These are phyloP conservation scores for Proctacanthus coquilletti DNA, from an alignment of 1,140 invertebrate species.

Conservation along the genomic window DNA sequence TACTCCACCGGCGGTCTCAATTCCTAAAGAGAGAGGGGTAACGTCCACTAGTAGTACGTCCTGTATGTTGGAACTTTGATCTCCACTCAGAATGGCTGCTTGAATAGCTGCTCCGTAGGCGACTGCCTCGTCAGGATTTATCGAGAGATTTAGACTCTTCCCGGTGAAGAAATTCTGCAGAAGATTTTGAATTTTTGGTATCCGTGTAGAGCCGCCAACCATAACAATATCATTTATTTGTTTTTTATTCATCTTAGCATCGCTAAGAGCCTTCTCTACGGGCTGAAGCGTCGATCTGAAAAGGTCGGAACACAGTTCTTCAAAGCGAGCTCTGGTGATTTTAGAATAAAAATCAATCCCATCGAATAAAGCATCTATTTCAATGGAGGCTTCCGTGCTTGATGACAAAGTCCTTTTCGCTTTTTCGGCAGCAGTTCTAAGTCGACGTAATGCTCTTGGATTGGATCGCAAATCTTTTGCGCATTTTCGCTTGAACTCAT, in stretches of 20 bases:
- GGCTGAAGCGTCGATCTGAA: slow-evolving; percentile 50
- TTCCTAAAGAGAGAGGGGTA: slow-evolving; percentile 38
- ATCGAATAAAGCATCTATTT: slow-evolving; percentile 57
- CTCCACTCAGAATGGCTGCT: slow-evolving; percentile 56
- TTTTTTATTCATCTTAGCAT: slow-evolving; percentile 58
- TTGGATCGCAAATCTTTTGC: slow-evolving; percentile 64
- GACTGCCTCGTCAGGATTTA: slow-evolving; percentile 68
- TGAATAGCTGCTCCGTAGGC: slow-evolving; percentile 58
- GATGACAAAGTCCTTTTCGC: slow-evolving; percentile 51
- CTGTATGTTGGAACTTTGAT: slow-evolving; percentile 43
- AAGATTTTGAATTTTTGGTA: slow-evolving; percentile 47
- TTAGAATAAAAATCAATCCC: slow-evolving; percentile 74
- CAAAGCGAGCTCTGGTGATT: slow-evolving; percentile 67
- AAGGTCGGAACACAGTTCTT: slow-evolving; percentile 75
- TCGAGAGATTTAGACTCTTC: slow-evolving; percentile 50
- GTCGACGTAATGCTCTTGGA: slow-evolving; percentile 55
- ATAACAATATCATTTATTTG: slow-evolving; percentile 46
- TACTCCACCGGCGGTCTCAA: slow-evolving; percentile 40
- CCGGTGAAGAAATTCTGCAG: slow-evolving; percentile 46
- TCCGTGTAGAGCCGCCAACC: slow-evolving; percentile 45
- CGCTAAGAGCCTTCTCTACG: slow-evolving; percentile 55
- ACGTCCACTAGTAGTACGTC: slow-evolving; percentile 39
- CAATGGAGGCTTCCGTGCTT: slow-evolving; percentile 50
- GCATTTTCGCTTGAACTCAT: slow-evolving; percentile 71
- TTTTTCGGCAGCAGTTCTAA: slow-evolving; percentile 58